Base-by-base conservation (phyloP, 2,113 vertebrate species). In the Ascaphus truei region DNA sequence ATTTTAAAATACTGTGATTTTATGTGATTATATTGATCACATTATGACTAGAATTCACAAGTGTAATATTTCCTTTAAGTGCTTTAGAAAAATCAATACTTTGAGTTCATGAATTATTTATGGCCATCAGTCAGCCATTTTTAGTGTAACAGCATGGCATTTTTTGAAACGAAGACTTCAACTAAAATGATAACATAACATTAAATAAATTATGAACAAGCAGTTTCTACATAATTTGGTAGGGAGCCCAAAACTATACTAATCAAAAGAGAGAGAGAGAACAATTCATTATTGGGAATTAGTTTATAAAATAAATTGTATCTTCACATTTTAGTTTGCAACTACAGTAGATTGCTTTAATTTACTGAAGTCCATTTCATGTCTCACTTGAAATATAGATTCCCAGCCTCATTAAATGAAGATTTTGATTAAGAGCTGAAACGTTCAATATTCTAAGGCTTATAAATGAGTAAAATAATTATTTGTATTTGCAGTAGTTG, bases 41-140 rank as follows among this genome's bases (percentile, higher is more conserved):
- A 61, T 71, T 61, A 71, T 29, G 26, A 61, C 5, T 52, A 61
- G 67, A 52, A 71, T 61, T 71, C 67, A 71, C 67, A 71, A 68
- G 57, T 71, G 45, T 71, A 71, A 71, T 71, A 71, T 71, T 71
- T 68, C 43, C 66, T 68, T 71, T 71, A 71, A 71, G 67, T 61
- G 56, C 67, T 52, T 71, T 61, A 52, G 25, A 61, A 71, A 71
- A 71, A 71, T 71, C 67, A 61, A 71, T 71, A 61, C 18, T 39
- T 50, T 31, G n/a, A 52, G 34, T 61, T 71, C 18, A 61, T 71
- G 57, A 41, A 71, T 71, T 52, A 71, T 71, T 71, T 61, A 71
- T 52, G 23, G 41, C 16, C 37, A 61, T 37, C n/a, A 31, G 25
- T 18, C 34, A 33, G 30, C 30, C 39, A 58, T 50, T 37, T 36